Percentiles rank a stretch among this genome's conserved stretches.
phyloP scores from a whole-genome alignment of 2,113 vertebrate species.

The Ptyas mucosa region DNA sequence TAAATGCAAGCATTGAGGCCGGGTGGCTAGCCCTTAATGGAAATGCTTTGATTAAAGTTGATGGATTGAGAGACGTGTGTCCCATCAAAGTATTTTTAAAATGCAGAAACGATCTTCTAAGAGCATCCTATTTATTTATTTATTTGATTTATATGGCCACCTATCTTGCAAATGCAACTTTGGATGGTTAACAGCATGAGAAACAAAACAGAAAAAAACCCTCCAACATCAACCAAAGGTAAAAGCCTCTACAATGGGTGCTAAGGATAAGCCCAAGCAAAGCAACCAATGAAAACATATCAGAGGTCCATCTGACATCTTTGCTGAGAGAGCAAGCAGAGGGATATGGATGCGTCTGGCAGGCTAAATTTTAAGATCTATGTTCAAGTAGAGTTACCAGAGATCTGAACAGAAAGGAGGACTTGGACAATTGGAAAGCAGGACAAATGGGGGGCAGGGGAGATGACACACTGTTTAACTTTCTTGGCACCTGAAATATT shows the following conservation, averaged over 20 bases:
- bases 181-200: not conserved
- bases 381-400: not conserved
- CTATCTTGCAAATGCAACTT: not conserved
- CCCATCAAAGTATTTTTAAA: not conserved
- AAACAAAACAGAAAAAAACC: not conserved
- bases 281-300: not conserved
- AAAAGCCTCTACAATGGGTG: not conserved
- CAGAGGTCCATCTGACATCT: not conserved
- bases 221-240: not conserved
- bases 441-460: not conserved
- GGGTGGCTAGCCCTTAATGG: not conserved
- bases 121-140: not conserved
- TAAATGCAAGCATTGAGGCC: not conserved
- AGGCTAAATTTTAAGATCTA: not conserved
- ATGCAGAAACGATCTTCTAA: not conserved
- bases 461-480: not conserved
- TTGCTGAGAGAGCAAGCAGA: not conserved
- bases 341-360: not conserved
- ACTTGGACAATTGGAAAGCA: not conserved
- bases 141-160: not conserved
- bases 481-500: not conserved
- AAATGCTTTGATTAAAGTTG: not conserved
- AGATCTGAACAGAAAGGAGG: not conserved
- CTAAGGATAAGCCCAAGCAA: not conserved
- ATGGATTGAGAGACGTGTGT: not conserved